Base-by-base conservation (phyloP, 2,888 invertebrate genomes). In the Mimachlamys varia region DNA sequence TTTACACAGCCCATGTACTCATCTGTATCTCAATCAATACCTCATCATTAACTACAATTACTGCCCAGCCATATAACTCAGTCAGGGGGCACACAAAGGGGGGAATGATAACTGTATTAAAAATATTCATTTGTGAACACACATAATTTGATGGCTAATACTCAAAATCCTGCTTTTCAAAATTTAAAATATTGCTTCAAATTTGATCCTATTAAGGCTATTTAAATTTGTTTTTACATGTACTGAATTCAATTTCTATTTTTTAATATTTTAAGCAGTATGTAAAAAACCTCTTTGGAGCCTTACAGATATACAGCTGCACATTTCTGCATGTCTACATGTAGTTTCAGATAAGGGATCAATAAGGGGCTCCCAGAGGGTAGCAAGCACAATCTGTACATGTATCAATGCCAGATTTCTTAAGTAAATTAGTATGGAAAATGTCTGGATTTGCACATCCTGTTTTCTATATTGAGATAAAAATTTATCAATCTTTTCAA, bases 31-130 rank as follows among this genome's bases (percentile, higher is more conserved):
- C 27, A 76, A 76, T 76, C 76, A 76, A 76, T 76, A 76, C 33
- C 76, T 76, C 76, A 12, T 76, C 76, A 76, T 76, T 76, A 76
- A 76, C 33, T 76, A 33, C 76, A 76, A 76, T 33, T 76, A 27
- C 27, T 13, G 33, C 33, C 33, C 76, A 76, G 27, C 76, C 76
- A 27, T 76, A 76, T 15, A n/a, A 2, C 76, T 33, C 27, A 7
- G 33, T 19, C 22, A 22, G 4, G 58, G 58, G 58, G 58, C 58
- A 58, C 58, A 19, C 19, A 58, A 4, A 22, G 3, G 22, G 58
- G 58, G 58, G n/a, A n/a, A 58, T 58, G 4, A 58, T n/a, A 55
- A 15, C 19, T 55, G 13, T 10, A 3, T 55, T 3, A 44, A 5
- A 44, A 5, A 44, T 22, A 3, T 58, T 22, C n/a, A 19, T 58